Evolutionary conservation across 2,113 vertebrate genomes (phyloP), one percentile per base, ranked within the genome.

Genomic region (Toxotes jaculatrix): DNA sequence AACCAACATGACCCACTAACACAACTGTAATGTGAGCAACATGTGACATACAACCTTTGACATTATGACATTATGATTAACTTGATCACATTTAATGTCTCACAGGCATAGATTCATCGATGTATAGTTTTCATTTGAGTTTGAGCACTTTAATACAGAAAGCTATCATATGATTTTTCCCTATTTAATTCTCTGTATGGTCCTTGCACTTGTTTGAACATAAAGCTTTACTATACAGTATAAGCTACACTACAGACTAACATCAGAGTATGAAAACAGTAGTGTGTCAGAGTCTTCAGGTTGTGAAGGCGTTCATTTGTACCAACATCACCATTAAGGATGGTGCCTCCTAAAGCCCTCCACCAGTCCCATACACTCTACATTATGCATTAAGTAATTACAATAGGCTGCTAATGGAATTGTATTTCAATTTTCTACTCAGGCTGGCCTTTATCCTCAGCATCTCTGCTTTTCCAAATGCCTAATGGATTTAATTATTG

Each of bases 301-400:
- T 27, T 27, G 43, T n/a, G 16, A 9, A 23, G 34, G 19, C 10
- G 67, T 72, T 72, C 56, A 76, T 43, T 61, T n/a, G 40, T 11
- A 68, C 13, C 47, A 47, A 61, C 32, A 74, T 60, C 63, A 7
- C 34, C 68, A 72, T 75, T 83, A 59, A 63, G 53, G 23, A 51
- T 21, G 31, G 34, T 12, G 19, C 59, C 38, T 19, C 23, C 8
- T 16, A 11, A 64, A 71, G 77, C 21, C 63, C 21, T 45, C 23
- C 77, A 72, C 31, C 47, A 43, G 45, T 19, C 27, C 27, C 34
- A 27, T 72, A 31, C 57, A 21, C 47, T 66, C 42, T 2, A 5
- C 65, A 14, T n/a, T 13, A 10, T 74, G 57, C 67, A 86, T 86
- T 65, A 66, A 74, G 63, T 74, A 61, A 85, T 91, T 81, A 67